Evolutionary conservation across 2,113 vertebrate genomes (phyloP).

Genomic region (Peromyscus californicus): DNA sequence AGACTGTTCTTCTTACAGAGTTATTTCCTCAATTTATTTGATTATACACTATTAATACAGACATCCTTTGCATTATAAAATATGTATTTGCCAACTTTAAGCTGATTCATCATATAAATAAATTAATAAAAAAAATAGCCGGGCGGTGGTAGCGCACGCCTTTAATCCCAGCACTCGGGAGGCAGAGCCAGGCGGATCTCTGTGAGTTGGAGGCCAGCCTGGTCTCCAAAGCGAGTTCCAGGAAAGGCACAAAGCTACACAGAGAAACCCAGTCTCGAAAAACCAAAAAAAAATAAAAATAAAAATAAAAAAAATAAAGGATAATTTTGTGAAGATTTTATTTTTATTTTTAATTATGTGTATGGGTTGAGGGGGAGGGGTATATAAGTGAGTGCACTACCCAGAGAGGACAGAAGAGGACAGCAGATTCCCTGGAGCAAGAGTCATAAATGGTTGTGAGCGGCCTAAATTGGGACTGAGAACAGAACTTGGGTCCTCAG

Average conservation of each 20-base stretch:
- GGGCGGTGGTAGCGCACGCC: too few species aligned
- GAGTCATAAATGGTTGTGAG: neutral
- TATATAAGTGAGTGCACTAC: neutral
- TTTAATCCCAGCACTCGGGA: too few species aligned
- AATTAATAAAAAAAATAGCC: too few species aligned
- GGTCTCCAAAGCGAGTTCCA: too few species aligned
- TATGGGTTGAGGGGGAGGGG: neutral
- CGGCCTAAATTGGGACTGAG: neutral
- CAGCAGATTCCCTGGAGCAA: neutral
- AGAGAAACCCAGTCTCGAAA: too few species aligned
- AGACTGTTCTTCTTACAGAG: neutral
- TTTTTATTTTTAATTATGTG: neutral
- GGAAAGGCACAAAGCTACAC: too few species aligned
- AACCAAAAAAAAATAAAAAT: too few species aligned
- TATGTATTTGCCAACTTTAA: constrained; percentile 34
- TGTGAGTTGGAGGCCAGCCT: too few species aligned
- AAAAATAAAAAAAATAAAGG: too few species aligned
- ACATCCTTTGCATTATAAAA: neutral
- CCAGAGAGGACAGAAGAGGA: neutral
- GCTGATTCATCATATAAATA: neutral
- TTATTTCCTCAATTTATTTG: neutral
- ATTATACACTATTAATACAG: neutral
- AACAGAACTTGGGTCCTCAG: neutral
- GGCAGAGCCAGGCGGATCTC: too few species aligned
- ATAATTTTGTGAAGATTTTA: neutral